Base-by-base conservation (phyloP, 2,888 invertebrate genomes). In the Parapristionchus giblindavisi region DNA sequence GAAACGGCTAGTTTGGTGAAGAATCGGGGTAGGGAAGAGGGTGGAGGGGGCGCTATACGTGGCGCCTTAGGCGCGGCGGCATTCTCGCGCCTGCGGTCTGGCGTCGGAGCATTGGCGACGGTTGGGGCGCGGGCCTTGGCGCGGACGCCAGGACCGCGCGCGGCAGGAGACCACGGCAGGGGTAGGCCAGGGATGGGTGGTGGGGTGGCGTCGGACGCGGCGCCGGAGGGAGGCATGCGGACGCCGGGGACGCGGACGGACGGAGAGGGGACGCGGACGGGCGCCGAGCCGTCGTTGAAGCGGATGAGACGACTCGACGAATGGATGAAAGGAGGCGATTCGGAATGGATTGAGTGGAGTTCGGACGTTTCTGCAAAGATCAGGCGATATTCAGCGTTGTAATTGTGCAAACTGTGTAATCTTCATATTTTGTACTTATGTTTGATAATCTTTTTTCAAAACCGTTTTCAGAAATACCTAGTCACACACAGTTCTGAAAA, bases 1-100 rank as follows among this genome's bases (percentile, higher is more conserved):
- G 63, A 63, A 17, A 63, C 63, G 1, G 63, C 63, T 3, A 63
- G 24, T 63, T 27, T 38, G 11, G 63, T 63, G 40, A 63, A 63
- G 40, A 63, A 63, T 40, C 40, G 38, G 6, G 63, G 63, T 14
- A 66, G 66, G 32, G 48, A 51, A 3, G 66, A 34, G 32, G 66
- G 66, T 6, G 29, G 2, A 21, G 21, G 48, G 34, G 66, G 66
- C 6, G 32, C 65, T 8, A 60, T 60, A 29, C 60, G 65, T 27
- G 40, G 65, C n/a, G 6, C 54, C 24, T 6, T 54, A n/a, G 11
- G n/a, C 54, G 54, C 6, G n/a, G n/a, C 17, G 54, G 24, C 6
- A 8, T 17, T 6, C n/a, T 6, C 11, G 32, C 32, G 66, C 17
- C 34, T 29, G n/a, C 60, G 34, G 36, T 14, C n/a, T 36, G 61